Conservation (phyloP, 2,113 vertebrate species). For the Himantopus leucocephalus region DNA sequence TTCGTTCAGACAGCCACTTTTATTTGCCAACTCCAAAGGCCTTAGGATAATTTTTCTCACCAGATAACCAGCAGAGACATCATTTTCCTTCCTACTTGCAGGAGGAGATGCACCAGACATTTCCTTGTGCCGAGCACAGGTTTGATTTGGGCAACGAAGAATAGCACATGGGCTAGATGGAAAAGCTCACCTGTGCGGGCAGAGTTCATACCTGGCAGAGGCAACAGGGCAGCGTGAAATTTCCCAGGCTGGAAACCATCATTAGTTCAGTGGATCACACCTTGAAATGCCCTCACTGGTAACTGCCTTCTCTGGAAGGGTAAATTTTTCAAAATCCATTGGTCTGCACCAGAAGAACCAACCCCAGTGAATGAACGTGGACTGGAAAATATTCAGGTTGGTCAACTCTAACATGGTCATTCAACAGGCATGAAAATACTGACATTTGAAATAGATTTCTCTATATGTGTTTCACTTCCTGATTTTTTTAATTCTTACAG, state of each 20-base stretch:
- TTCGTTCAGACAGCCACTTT: not conserved
- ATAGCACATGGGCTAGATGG: not conserved
- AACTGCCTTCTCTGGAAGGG: not conserved
- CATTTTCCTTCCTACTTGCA: not conserved
- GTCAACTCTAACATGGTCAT: not conserved
- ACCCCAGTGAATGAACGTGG: not conserved
- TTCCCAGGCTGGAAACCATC: not conserved
- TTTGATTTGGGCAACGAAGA: not conserved
- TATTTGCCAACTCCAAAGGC: not conserved
- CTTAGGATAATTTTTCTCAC: not conserved
- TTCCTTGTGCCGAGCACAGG: not conserved
- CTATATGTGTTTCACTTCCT: not conserved
- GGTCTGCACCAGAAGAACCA: not conserved
- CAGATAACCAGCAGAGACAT: not conserved
- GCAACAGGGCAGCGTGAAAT: not conserved
- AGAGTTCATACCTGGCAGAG: not conserved
- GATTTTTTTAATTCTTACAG: not conserved
- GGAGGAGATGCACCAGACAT: not conserved
- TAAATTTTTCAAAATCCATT: not conserved
- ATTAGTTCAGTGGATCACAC: not conserved
- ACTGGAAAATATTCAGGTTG: not conserved
- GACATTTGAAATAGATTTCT: not conserved
- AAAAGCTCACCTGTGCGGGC: not conserved
- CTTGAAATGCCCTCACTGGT: not conserved
- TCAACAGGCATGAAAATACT: not conserved